Base-by-base conservation (phyloP, 2,797 vertebrate species). In the Acridotheres tristis region DNA sequence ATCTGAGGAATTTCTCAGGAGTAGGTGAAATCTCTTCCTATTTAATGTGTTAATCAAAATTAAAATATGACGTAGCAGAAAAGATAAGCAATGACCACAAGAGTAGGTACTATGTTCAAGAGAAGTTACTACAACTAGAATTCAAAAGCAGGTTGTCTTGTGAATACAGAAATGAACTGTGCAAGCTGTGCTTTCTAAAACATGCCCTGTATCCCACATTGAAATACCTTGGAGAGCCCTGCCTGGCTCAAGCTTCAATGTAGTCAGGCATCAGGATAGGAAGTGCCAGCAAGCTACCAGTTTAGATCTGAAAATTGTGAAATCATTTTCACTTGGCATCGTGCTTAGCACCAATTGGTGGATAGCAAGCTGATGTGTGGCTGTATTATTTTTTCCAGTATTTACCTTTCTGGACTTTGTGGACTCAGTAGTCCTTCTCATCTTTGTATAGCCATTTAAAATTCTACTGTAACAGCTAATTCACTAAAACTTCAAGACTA, bases 151-250 rank as follows among this genome's bases (percentile, higher is more conserved):
- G 34, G 12, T 59, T 22, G 21, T 71, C 16, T 62, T 63, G n/a
- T 72, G 45, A 67, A 55, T 45, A 32, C 14, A 66, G 54, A 74
- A 74, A 45, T n/a, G 1, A 82, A 9, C 36, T 40, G 11, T 58
- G 55, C 25, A 27, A 29, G 16, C 42, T 45, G 16, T 55, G 11
- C 19, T 55, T 78, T 17, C 14, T 26, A 53, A 17, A 72, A 50
- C 2, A 3, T 18, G 20, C 43, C 26, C n/a, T 50, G 2, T 68
- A 21, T 55, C 3, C 2, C 22, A 16, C 4, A 0, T 26, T 63
- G 48, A 51, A 92, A 29, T 78, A 43, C 58, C 14, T 82, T 45
- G 29, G 32, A 54, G 53, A 74, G 30, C 57, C 53, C 32, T 88
- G 43, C 34, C 27, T 86, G 45, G 2, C 45, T 78, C 26, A 26